These are phyloP conservation scores for Bathynomus jamesi DNA, from an alignment of 1,140 invertebrate genomes.

Conservation along the genomic window DNA sequence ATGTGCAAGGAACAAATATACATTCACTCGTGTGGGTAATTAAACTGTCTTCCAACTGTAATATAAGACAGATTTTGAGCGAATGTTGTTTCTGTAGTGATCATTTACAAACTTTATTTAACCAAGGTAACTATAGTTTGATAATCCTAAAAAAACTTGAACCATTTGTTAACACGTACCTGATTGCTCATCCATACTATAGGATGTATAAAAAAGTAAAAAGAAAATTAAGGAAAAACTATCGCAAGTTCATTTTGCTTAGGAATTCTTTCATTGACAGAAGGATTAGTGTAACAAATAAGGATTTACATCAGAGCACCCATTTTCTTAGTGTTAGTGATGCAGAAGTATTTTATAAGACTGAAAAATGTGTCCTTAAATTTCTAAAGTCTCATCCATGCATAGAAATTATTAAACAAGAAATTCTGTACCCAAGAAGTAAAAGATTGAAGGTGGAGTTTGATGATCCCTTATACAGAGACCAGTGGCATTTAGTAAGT, in stretches of 20 bases:
- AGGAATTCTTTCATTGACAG: background rate
- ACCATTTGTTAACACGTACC: conserved; percentile 17
- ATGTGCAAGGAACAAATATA: background rate
- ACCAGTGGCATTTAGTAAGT: conserved; percentile 35
- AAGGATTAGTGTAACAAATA: conserved; percentile 3
- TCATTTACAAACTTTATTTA: background rate
- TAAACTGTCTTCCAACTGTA: background rate
- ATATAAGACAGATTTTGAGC: background rate
- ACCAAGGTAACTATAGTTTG: background rate
- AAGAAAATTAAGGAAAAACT: background rate
- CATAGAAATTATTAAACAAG: conserved; percentile 18
- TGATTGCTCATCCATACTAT: conserved; percentile 26
- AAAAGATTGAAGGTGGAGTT: conserved; percentile 25
- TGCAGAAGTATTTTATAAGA: conserved; percentile 6
- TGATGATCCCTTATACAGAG: conserved; percentile 25
- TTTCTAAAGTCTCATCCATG: conserved; percentile 18
- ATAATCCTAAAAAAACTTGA: background rate
- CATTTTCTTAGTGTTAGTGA: background rate
- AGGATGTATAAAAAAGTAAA: conserved; percentile 4
- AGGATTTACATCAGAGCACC: background rate
- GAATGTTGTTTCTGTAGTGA: background rate
- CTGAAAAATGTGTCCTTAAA: conserved; percentile 10
- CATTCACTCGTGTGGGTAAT: background rate
- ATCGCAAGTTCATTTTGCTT: background rate
- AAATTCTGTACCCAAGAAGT: conserved; percentile 18